phyloP scores from a whole-genome alignment of 64 coral and sea anemone genomes.

The Hydrozoanthus tunicans region DNA sequence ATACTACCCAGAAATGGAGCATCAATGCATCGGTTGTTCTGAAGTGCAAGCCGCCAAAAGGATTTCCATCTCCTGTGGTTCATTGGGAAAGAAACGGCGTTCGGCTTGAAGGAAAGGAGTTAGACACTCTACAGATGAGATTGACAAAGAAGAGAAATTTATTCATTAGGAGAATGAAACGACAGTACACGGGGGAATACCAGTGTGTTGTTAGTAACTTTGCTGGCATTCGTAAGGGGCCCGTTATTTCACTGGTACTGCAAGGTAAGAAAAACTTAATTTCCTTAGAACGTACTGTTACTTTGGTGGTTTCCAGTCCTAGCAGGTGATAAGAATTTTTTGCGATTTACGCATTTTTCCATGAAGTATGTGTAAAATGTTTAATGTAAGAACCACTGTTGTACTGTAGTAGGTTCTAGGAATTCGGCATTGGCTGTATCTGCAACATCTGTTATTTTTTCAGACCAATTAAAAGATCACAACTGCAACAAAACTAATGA shows the following conservation, averaged over 20 bases:
- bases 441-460: too few species aligned
- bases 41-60: neutral
- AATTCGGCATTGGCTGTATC: too few species aligned
- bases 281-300: neutral
- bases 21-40: constrained; percentile 5
- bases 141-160: constrained; percentile 18
- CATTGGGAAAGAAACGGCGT: neutral
- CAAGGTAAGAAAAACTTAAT: neutral
- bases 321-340: too few species aligned
- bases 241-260: neutral
- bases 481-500: neutral
- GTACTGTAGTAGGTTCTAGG: too few species aligned
- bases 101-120: neutral
- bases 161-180: neutral
- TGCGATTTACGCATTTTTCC: too few species aligned
- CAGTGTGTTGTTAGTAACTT: constrained; percentile 30
- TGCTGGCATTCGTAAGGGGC: neutral
- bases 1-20: neutral
- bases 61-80: neutral
- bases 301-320: too few species aligned
- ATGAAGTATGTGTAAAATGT: too few species aligned
- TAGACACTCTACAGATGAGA: neutral
- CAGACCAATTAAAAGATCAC: too few species aligned
- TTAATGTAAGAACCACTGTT: too few species aligned
- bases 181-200: neutral